These are phyloP conservation scores for Lycocorax pyrrhopterus DNA, from an alignment of 2,113 vertebrate species.

Conservation along the genomic window DNA sequence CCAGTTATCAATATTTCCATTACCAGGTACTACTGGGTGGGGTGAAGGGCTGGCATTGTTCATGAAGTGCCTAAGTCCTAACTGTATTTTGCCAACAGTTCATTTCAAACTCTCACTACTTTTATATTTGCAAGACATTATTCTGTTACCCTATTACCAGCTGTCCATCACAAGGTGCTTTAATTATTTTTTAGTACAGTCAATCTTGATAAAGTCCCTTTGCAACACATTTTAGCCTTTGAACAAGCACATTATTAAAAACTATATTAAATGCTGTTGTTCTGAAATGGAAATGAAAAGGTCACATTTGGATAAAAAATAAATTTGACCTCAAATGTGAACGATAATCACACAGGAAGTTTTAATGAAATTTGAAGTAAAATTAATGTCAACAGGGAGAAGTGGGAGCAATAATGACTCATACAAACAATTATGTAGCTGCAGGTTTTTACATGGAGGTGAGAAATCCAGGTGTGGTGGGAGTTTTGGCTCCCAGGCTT, in stretches of 20 bases:
- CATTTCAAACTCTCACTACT: background rate
- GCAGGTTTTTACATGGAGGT: background rate
- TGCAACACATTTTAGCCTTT: background rate
- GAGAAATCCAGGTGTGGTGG: background rate
- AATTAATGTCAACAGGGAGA: background rate
- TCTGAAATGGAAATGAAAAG: background rate
- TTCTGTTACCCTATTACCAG: background rate
- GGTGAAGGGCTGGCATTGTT: background rate
- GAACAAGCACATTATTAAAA: background rate
- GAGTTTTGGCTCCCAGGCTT: background rate
- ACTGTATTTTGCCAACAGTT: background rate
- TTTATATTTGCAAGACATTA: background rate
- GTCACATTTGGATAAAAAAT: background rate
- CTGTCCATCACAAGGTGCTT: background rate
- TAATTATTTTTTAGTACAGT: background rate
- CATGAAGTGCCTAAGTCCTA: background rate
- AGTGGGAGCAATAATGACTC: background rate
- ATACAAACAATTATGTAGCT: background rate
- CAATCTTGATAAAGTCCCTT: background rate
- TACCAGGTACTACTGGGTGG: background rate
- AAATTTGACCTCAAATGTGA: background rate
- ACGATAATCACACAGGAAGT: accelerated
- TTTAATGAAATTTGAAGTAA: background rate
- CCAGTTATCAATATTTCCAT: background rate
- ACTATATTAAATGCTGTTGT: background rate